Evolutionary conservation across 1,140 invertebrate species (phyloP), one percentile per base, ranked within the genome.

Genomic region (Drosophila bocqueti): DNA sequence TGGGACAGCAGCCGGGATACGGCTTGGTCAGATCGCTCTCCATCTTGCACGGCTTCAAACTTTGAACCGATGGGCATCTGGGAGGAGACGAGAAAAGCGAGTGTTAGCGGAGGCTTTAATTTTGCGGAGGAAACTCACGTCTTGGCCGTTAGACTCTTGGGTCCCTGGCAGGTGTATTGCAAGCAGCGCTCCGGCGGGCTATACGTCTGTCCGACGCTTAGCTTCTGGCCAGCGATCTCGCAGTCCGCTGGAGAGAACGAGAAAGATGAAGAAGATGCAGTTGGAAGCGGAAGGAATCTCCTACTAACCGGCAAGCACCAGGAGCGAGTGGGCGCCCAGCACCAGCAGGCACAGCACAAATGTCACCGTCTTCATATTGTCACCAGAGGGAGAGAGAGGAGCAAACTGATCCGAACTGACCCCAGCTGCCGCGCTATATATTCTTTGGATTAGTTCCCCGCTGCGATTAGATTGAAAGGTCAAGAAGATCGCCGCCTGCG

Each of bases 311-410:
- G 66, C 72, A 34, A 80, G 45, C n/a, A 80, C 84, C n/a, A 86
- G 31, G 3, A 83, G 21, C 15, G 59, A 45, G 34, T 86, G 83
- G 59, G 71, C 66, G 6, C 57, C 64, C 34, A 87, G 50, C 29
- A 87, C 73, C n/a, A 87, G 16, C 24, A 80, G 40, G 50, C 76
- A 90, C 2, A 89, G 73, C n/a, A 89, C 73, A 68, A 90, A 62
- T 43, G 77, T 81, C 11, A 65, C 40, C 18, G 73, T 47, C 24
- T 81, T 67, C 85, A 87, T 89, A 21, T 24, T 68, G 4, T 31
- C 2, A 2, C 8, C 9, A 40, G 5, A 11, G 34, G 11, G 11
- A 24, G 34, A 36, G 11, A 24, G 34, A 57, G 11, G n/a, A 40
- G 21, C 24, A 21, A 55, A 69, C 63, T 76, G 18, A 76, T 16